Conservation (phyloP, 2,113 vertebrate genomes). For the Semnopithecus entellus region DNA sequence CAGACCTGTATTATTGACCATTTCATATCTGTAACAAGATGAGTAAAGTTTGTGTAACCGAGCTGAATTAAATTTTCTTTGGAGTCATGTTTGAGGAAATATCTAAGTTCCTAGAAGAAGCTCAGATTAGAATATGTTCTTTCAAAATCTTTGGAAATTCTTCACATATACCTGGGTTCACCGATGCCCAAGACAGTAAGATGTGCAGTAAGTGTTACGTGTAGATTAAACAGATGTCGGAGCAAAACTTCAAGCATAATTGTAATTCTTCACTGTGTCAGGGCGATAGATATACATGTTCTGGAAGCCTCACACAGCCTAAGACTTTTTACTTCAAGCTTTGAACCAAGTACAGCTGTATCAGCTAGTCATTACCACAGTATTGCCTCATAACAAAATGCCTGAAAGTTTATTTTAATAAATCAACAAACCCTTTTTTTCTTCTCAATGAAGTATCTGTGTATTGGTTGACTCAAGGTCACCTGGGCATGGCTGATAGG, state of each 20-base stretch:
- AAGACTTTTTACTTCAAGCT: not conserved
- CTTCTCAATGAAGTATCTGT: not conserved
- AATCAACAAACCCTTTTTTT: not conserved
- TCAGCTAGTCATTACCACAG: not conserved
- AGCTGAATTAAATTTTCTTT: not conserved
- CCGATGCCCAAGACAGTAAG: not conserved
- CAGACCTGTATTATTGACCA: not conserved
- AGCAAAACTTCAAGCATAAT: not conserved
- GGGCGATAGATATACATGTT: not conserved
- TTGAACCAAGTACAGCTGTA: not conserved
- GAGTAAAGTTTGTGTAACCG: not conserved
- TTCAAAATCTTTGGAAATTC: not conserved
- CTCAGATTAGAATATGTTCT: not conserved
- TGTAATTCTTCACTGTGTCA: not conserved
- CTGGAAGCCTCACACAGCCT: not conserved
- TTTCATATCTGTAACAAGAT: not conserved
- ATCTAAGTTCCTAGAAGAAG: not conserved
- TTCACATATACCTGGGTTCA: not conserved
- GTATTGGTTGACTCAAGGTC: not conserved
- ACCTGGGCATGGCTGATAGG: not conserved
- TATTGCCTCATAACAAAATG: not conserved
- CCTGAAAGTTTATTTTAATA: not conserved
- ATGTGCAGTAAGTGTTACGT: not conserved
- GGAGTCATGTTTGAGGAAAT: not conserved
- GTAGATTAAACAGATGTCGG: not conserved